Evolutionary conservation across 1,140 invertebrate genomes (phyloP).

Genomic region (Platyura marginata): DNA sequence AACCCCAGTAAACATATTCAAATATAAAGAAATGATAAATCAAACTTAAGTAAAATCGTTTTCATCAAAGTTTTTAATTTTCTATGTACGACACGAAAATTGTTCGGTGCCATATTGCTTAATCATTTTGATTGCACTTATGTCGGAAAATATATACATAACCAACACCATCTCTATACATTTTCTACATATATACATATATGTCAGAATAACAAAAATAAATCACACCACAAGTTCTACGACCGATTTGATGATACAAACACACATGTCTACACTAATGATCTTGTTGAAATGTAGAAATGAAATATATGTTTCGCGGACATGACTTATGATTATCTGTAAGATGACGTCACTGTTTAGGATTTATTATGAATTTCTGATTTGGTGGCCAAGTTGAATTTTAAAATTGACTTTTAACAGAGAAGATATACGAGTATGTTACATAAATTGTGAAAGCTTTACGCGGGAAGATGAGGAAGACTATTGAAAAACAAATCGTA

Average conservation of each 20-base stretch:
- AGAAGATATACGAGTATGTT: too few species aligned
- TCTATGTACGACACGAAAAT: too few species aligned
- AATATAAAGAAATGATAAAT: neutral
- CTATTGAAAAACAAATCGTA: too few species aligned
- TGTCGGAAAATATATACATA: neutral
- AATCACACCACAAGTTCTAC: neutral
- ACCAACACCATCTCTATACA: neutral
- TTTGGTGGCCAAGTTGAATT: neutral
- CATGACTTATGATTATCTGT: too few species aligned
- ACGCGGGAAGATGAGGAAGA: too few species aligned
- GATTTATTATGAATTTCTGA: constrained; percentile 1
- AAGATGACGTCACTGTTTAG: too few species aligned
- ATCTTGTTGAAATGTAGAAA: neutral
- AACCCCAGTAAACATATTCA: neutral
- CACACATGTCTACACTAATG: neutral
- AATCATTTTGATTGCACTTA: neutral
- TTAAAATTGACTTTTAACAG: neutral
- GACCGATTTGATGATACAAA: neutral
- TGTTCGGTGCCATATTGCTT: neutral
- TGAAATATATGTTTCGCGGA: neutral
- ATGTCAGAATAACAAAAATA: neutral
- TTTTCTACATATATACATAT: neutral
- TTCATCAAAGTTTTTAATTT: too few species aligned
- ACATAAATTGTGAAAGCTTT: too few species aligned
- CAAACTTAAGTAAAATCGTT: too few species aligned